Conservation (phyloP, 2,797 vertebrate species). For the Cryptoprocta ferox region DNA sequence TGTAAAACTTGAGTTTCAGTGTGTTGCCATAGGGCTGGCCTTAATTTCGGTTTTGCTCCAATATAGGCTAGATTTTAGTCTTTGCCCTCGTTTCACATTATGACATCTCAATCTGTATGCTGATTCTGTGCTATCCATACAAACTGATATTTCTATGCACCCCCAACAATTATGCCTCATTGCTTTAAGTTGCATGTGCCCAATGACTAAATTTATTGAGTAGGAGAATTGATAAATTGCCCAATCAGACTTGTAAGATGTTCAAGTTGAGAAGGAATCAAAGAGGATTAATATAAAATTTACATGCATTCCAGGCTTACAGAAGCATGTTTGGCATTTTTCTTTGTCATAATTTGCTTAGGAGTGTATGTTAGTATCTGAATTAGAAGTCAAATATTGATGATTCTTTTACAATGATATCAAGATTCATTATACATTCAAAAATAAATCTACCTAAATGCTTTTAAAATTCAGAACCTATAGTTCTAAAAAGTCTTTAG, state of each 20-base stretch:
- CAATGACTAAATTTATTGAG: constrained; percentile 42
- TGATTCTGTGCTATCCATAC: not conserved
- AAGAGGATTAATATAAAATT: constrained; percentile 49
- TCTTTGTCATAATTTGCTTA: not conserved
- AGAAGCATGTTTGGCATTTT: not conserved
- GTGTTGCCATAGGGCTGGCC: not conserved
- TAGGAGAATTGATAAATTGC: constrained; percentile 40
- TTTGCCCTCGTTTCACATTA: not conserved
- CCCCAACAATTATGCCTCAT: not conserved
- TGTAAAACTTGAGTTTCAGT: not conserved
- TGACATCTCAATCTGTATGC: not conserved
- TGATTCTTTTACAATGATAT: not conserved
- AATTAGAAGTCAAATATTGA: constrained; percentile 18
- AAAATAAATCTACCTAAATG: not conserved
- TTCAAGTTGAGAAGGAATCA: constrained; percentile 17
- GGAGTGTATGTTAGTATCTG: not conserved
- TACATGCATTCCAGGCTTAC: not conserved
- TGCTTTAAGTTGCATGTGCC: constrained; percentile 5
- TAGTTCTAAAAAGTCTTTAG: constrained; percentile 11
- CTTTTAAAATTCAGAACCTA: constrained; percentile 11
- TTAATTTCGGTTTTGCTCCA: not conserved
- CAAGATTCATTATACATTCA: not conserved
- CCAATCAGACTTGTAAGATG: constrained; percentile 24
- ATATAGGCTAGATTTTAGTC: not conserved
- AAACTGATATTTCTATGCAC: not conserved